Conservation (phyloP, 2,797 vertebrate species). For the Lacerta bilineata region DNA sequence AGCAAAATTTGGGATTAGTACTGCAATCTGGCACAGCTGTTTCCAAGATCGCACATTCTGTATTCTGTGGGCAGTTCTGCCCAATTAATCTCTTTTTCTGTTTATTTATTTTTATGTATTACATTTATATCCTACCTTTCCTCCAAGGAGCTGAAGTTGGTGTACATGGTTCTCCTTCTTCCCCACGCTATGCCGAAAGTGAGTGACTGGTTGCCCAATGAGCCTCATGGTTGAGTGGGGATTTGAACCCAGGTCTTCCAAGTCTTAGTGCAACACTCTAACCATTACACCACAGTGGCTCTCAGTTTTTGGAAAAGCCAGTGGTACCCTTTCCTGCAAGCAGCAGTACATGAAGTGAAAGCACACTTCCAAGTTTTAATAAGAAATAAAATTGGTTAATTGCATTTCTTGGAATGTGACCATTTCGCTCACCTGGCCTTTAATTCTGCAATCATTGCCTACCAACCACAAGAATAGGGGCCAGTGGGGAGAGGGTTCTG, state of each 20-base stretch:
- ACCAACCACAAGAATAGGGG: conserved; percentile 65
- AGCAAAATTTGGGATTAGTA: not conserved
- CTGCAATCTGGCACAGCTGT: not conserved
- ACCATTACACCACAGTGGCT: too few species aligned
- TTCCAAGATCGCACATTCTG: not conserved
- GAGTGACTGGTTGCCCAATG: too few species aligned
- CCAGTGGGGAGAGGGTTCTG: conserved; percentile 65
- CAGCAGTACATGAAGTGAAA: not conserved
- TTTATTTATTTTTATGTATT: not conserved
- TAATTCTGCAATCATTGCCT: conserved; percentile 71
- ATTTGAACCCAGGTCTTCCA: too few species aligned
- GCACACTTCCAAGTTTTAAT: not conserved
- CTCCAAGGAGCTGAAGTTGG: too few species aligned
- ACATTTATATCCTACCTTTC: too few species aligned
- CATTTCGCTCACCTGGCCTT: conserved; percentile 61
- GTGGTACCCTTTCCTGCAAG: not conserved
- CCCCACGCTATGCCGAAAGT: too few species aligned
- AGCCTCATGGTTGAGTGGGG: too few species aligned
- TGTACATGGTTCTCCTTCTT: too few species aligned
- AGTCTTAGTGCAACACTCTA: too few species aligned
- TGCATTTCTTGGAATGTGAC: conserved; percentile 53
- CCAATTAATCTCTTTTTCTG: too few species aligned
- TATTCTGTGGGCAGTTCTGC: too few species aligned
- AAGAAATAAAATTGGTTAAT: conserved; percentile 10
- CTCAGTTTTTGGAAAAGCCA: too few species aligned